Evolutionary conservation across 2,797 vertebrate species (phyloP), one percentile per base, ranked within the genome.

Genomic region (Pteronotus mesoamericanus): DNA sequence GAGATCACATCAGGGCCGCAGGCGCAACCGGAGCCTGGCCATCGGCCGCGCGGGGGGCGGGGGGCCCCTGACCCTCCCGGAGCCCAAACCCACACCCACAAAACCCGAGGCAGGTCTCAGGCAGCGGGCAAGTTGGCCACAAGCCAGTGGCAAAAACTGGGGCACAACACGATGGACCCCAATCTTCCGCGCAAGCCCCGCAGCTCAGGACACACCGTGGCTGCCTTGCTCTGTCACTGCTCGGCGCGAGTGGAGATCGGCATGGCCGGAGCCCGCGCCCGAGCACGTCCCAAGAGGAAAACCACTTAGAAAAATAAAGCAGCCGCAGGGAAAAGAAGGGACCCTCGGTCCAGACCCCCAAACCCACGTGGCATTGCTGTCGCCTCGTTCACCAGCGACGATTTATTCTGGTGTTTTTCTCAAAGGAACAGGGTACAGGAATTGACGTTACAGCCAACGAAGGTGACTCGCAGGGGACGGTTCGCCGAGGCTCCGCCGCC

Each of bases 91-190:
- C 3, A 34, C 26, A 2, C 3, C 42, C 59, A 10, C 1, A 10
- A 32, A 55, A 10, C 5, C 16, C 91, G 42, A 84, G 78, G 44
- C 57, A 11, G 18, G 32, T 9, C 39, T 9, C 21, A 0, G 22
- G 80, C 11, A 26, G 24, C 22, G 2, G 9, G 26, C 22, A 26
- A 6, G 29, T 29, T 29, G 10, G 3, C 48, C 18, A 18, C n/a
- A 3, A 10, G 42, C 42, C 37, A 86, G 19, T 5, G 5, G 77
- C 39, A 82, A 26, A 42, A 57, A 34, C 26, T 3, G 24, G 24
- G 21, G n/a, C 12, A 1, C 42, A 1, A 3, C 9, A 18, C 0
- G 18, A 21, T 1, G 19, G 22, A 29, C 6, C 16, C 37, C n/a
- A 18, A 39, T 44, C 53, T 34, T 3, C 11, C 5, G n/a, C n/a